Evolutionary conservation across 2,888 invertebrate genomes (phyloP).

Genomic region (Eupsilia transversa): DNA sequence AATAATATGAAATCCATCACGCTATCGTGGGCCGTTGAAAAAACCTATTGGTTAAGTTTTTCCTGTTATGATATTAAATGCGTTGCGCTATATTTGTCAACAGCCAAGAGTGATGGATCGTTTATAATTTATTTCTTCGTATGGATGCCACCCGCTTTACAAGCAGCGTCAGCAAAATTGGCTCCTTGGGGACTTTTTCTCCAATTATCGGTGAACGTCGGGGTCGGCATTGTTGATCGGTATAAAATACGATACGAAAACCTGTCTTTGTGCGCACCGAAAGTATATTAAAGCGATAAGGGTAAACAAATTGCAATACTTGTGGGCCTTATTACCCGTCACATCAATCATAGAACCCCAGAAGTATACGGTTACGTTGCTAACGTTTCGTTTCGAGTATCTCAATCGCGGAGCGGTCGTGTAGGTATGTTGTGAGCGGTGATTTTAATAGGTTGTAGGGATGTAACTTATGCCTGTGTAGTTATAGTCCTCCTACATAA

Average conservation of each 20-base stretch:
- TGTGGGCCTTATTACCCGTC: slow-evolving; percentile 89
- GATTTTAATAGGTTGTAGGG: slow-evolving; percentile 33
- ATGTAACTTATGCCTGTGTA: neutral
- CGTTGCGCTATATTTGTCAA: slow-evolving; percentile 74
- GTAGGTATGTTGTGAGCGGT: slow-evolving; percentile 30
- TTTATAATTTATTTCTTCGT: slow-evolving; percentile 81
- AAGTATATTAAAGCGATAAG: slow-evolving; percentile 87
- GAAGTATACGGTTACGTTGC: slow-evolving; percentile 82
- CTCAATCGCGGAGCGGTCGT: slow-evolving; percentile 65
- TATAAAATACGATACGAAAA: slow-evolving; percentile 85
- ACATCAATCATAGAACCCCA: slow-evolving; percentile 89
- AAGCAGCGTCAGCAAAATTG: slow-evolving; percentile 84
- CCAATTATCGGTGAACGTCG: slow-evolving; percentile 85
- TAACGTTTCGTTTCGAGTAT: slow-evolving; percentile 71
- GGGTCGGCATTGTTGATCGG: slow-evolving; percentile 86
- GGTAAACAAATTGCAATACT: slow-evolving; percentile 90
- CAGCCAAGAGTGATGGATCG: slow-evolving; percentile 80
- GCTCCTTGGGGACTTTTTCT: slow-evolving; percentile 87
- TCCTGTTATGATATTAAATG: slow-evolving; percentile 71
- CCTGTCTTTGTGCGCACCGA: slow-evolving; percentile 79
- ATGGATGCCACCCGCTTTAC: slow-evolving; percentile 72
- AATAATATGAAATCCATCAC: slow-evolving; percentile 65
- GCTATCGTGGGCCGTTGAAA: slow-evolving; percentile 53
- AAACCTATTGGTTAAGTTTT: slow-evolving; percentile 66
- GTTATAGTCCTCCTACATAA: neutral